Conservation (phyloP, 2,797 vertebrate genomes). For the Dipus sagitta region DNA sequence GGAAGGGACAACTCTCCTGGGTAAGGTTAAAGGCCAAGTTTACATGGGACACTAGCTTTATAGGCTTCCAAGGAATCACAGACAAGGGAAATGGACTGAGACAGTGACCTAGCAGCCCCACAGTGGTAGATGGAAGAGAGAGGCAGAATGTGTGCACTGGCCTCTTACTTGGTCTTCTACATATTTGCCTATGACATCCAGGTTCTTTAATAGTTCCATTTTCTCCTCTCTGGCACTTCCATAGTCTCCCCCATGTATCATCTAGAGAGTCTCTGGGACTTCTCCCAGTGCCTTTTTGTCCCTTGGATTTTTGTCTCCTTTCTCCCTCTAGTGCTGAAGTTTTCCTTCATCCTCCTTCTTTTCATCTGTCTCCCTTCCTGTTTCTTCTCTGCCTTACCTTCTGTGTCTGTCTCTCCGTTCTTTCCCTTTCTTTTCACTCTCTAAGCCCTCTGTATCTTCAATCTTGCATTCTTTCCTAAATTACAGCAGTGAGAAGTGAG, state of each 20-base stretch:
- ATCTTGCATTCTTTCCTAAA: constrained; percentile 38
- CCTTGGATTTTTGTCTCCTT: background rate
- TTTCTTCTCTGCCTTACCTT: constrained; percentile 38
- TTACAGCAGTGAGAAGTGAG: constrained; percentile 30
- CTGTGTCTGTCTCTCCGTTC: background rate
- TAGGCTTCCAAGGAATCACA: background rate
- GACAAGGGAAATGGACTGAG: background rate
- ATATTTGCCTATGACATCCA: background rate
- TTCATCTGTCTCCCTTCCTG: background rate
- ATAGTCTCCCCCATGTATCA: background rate
- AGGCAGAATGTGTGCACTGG: background rate
- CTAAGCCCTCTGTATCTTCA: background rate
- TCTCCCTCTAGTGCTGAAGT: background rate
- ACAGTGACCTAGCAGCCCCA: background rate
- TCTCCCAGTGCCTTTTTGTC: background rate
- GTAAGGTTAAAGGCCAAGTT: background rate
- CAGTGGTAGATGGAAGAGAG: background rate
- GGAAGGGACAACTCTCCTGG: background rate
- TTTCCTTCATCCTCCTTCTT: constrained; percentile 30
- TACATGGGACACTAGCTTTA: background rate
- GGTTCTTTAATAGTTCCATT: background rate
- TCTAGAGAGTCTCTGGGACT: background rate
- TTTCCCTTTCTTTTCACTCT: background rate
- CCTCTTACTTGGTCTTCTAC: background rate
- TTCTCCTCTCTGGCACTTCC: background rate